Conservation (phyloP, 1,140 invertebrate species). For the Drosophila novamexicana region DNA sequence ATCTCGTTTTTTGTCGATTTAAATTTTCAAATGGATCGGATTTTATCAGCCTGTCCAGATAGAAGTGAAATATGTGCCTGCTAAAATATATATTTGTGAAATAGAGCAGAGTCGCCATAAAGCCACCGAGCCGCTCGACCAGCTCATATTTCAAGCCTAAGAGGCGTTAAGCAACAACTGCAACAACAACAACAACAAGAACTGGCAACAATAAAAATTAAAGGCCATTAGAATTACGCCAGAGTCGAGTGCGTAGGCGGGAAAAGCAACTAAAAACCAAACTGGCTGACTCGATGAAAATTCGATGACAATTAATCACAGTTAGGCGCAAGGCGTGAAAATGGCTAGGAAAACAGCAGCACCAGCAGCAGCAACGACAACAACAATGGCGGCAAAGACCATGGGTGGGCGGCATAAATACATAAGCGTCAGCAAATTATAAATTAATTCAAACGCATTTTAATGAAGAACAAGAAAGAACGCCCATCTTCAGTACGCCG, state of each 20-base stretch:
- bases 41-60: not conserved
- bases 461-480: slow-evolving; percentile 61
- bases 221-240: slow-evolving; percentile 52
- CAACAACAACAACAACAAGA: slow-evolving; percentile 27
- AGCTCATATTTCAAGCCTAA: slow-evolving; percentile 55
- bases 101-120: slow-evolving; percentile 19
- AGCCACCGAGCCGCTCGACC: slow-evolving; percentile 17
- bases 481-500: too few relatives aligned
- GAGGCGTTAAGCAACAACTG: slow-evolving; percentile 43
- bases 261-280: slow-evolving; percentile 31
- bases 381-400: slow-evolving; percentile 6
- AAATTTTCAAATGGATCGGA: not conserved
- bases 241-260: slow-evolving; percentile 16
- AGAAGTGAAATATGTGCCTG: not conserved
- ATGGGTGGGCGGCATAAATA: slow-evolving; percentile 55
- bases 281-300: slow-evolving; percentile 72
- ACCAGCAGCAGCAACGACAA: slow-evolving; percentile 2
- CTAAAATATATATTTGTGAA: slow-evolving; percentile 10
- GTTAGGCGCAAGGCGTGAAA: slow-evolving; percentile 73
- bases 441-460: slow-evolving; percentile 79
- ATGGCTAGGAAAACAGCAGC: slow-evolving; percentile 41
- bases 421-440: slow-evolving; percentile 77
- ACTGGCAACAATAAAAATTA: slow-evolving; percentile 6
- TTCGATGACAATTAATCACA: slow-evolving; percentile 80
- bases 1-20: not conserved